Conservation (phyloP, 2,888 invertebrate genomes). For the Fragum fragum region DNA sequence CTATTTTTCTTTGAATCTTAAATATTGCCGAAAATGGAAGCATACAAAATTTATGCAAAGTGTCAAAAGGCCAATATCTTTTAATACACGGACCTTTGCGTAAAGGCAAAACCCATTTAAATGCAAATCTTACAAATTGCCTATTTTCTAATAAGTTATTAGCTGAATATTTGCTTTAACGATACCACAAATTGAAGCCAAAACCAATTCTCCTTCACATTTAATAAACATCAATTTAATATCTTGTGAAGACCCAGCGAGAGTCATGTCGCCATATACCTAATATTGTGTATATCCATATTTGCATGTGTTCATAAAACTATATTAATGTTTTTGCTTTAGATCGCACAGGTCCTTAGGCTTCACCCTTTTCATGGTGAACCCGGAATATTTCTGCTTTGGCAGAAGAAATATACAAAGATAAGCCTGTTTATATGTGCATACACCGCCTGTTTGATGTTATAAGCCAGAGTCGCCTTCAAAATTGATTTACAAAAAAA, state of each 20-base stretch:
- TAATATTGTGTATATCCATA: not conserved
- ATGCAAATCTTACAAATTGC: slow-evolving; percentile 7
- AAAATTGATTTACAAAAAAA: too few relatives aligned
- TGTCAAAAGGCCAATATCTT: not conserved
- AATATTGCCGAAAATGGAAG: not conserved
- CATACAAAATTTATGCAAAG: not conserved
- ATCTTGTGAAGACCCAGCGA: not conserved
- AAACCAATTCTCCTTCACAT: slow-evolving; percentile 6
- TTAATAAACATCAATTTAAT: slow-evolving; percentile 26
- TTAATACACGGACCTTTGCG: not conserved
- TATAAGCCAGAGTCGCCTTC: too few relatives aligned
- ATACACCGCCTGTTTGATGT: too few relatives aligned
- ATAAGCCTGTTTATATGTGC: too few relatives aligned
- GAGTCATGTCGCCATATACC: slow-evolving; percentile 30
- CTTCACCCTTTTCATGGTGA: too few relatives aligned
- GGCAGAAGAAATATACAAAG: too few relatives aligned
- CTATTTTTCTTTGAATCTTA: too few relatives aligned
- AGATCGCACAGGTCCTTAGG: too few relatives aligned
- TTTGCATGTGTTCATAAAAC: too few relatives aligned
- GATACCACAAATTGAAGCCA: not conserved
- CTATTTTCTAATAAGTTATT: slow-evolving; percentile 11
- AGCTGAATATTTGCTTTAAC: slow-evolving; percentile 12
- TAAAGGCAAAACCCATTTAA: slow-evolving; percentile 9
- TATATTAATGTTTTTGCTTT: too few relatives aligned
- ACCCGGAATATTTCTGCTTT: too few relatives aligned